These are phyloP conservation scores for Cepphus grylle DNA, from an alignment of 2,113 vertebrate species.

Conservation along the genomic window DNA sequence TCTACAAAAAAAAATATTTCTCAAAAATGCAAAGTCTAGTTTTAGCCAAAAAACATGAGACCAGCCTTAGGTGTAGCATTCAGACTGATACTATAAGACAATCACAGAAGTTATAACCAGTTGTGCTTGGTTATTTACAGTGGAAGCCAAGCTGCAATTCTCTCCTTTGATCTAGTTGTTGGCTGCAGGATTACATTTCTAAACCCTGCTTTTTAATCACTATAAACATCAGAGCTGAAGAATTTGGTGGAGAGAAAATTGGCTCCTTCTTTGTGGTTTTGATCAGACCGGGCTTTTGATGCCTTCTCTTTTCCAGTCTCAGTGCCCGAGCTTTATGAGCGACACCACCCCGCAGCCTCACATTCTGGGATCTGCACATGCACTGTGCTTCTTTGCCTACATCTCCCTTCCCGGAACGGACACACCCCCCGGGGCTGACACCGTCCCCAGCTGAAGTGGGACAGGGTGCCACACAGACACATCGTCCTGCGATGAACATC, in stretches of 20 bases:
- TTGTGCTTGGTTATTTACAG: not conserved
- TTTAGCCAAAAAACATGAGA: not conserved
- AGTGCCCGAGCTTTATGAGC: not conserved
- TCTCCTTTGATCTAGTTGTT: not conserved
- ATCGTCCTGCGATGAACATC: accelerated
- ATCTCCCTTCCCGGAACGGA: accelerated
- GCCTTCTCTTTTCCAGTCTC: not conserved
- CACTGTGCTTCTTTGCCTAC: not conserved
- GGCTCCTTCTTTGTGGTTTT: not conserved
- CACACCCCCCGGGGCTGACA: not conserved
- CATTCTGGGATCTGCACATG: not conserved
- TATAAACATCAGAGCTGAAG: constrained; percentile 5
- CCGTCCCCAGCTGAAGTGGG: not conserved
- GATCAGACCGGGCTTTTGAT: not conserved
- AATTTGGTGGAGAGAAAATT: not conserved
- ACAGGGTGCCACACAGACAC: not conserved
- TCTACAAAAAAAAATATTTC: not conserved
- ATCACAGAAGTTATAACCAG: not conserved
- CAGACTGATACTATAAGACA: not conserved
- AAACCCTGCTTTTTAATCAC: constrained; percentile 13
- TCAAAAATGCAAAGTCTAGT: not conserved
- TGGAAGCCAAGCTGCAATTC: not conserved
- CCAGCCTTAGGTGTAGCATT: not conserved
- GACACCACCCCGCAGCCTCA: accelerated
- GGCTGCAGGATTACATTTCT: constrained; percentile 22